Evolutionary conservation across 1,140 invertebrate genomes (phyloP), one percentile per base, ranked within the genome.

Genomic region (Rhynchophorus ferrugineus): DNA sequence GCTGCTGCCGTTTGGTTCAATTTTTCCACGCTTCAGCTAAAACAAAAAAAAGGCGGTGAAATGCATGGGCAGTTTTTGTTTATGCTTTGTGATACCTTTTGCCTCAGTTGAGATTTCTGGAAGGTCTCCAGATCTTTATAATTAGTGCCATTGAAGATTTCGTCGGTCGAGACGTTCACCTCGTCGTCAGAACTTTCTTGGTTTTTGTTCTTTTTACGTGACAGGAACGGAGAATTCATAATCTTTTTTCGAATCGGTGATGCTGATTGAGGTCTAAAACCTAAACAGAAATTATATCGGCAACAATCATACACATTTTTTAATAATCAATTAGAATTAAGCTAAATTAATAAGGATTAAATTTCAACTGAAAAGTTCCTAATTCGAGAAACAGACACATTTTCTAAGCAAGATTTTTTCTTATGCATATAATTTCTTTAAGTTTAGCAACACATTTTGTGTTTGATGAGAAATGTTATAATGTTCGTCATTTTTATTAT

Each of bases 71-170:
- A 39, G 7, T 16, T 39, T 39, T 7, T 39, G 16, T 39, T 7
- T 8, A 7, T 8, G 16, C 16, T 39, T 8, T 39, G 7, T 39
- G 9, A 6, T 68, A 94, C 91, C 83, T 95, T 95, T 69, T 95
- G 91, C 59, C 89, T 80, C 22, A 95, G 77, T 64, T 95, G 91
- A 33, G 89, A 87, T 73, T 95, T 95, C 69, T 96, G 93, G 69
- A 95, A 95, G 41, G 87, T 91, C 73, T 96, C 91, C 47, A 95
- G 75, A 70, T 95, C 88, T 52, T 83, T 81, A 66, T 91, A 95
- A 70, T 85, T 86, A 50, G 81, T 80, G 48, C 76, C 74, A 60
- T 78, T 79, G 58, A 79, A 73, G 55, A 73, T 62, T 68, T 83
- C 67, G 68, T 88, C 78, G 34, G 79, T 77, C 44, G 78, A 78